Evolutionary conservation across 2,113 vertebrate genomes (phyloP), one percentile per base, ranked within the genome.

Genomic region (Corythornis madagascariensis): DNA sequence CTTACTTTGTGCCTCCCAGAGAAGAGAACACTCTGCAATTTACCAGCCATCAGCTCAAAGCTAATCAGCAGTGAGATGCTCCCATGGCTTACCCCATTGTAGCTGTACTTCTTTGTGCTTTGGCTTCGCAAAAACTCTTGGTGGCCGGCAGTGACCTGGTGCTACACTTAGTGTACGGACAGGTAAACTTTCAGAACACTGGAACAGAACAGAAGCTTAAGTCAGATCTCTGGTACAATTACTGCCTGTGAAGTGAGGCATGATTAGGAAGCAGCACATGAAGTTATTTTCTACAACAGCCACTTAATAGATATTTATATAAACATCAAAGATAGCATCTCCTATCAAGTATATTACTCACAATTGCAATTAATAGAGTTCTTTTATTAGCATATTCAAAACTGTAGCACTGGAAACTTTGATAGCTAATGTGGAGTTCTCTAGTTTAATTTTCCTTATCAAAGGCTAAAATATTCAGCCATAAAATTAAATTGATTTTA

Each of bases 101-200:
- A 99, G 97, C 96, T 98, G 98, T 73, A 99, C 98, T 86, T 99
- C 99, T 97, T 98, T 98, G 98, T 99, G 99, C 97, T 98, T 99
- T 61, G 98, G 98, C 97, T 98, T 99, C 79, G 99, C 99, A 95
- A 98, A 88, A 55, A 99, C 97, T 85, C 98, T 96, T 6, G 98
- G 98, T 4, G 98, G 98, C 80, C 98, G 98, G 95, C 99, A 99
- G 63, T 93, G 98, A 21, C 98, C 98, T 18, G 99, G 99, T 19
- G 98, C 98, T 60, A 99, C 97, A 74, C 98, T 99, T 84, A 98
- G 97, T 45, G 99, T 99, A 53, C 98, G 98, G 75, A 99, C 98
- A 29, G 98, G 98, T 93, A 99, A 98, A 90, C 98, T 98, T 60
- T 98, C 98, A 19, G 99, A 98, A 96, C 98, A 99, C 99, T 98